Percentiles rank a stretch among this genome's conserved stretches.
Conservation (phyloP, 2,113 vertebrate genomes). For the Corythoichthys intestinalis region DNA sequence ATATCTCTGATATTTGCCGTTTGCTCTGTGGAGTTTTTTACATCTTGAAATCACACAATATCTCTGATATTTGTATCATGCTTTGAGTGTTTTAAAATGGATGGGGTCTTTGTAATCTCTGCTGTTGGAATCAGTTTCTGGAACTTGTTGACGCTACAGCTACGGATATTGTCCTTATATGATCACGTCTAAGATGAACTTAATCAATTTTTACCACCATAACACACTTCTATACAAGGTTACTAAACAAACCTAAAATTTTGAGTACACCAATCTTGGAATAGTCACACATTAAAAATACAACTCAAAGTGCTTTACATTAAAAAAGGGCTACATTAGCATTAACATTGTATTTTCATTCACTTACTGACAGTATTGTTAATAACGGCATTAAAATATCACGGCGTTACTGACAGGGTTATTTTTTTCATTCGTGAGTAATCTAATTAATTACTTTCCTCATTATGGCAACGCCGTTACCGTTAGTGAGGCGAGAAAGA, state of each 20-base stretch:
- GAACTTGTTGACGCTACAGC: conserved; percentile 6
- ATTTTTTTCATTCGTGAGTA: too few species aligned
- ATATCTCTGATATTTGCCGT: not conserved
- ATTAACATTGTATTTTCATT: too few species aligned
- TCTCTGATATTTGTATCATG: not conserved
- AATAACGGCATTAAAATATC: too few species aligned
- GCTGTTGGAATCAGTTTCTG: conserved; percentile 14
- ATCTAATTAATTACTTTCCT: too few species aligned
- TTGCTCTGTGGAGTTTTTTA: conserved; percentile 6
- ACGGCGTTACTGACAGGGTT: too few species aligned
- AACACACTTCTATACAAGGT: not conserved
- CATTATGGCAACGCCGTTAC: too few species aligned
- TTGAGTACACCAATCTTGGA: too few species aligned
- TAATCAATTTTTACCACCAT: not conserved
- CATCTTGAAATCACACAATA: conserved; percentile 17
- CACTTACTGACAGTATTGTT: too few species aligned
- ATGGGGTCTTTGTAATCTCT: conserved; percentile 4
- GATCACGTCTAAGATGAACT: not conserved
- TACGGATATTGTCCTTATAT: not conserved
- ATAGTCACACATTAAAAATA: not conserved
- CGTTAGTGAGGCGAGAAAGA: too few species aligned
- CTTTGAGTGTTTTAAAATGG: conserved; percentile 12
- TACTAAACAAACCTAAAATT: not conserved
- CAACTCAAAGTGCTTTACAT: too few species aligned
- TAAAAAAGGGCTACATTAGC: too few species aligned